A percentile compares a stretch with the other conserved stretches of the same genome.
These are phyloP conservation scores for Drosophila pseudotakahashii DNA, from an alignment of 2,888 invertebrate species.

Conservation along the genomic window DNA sequence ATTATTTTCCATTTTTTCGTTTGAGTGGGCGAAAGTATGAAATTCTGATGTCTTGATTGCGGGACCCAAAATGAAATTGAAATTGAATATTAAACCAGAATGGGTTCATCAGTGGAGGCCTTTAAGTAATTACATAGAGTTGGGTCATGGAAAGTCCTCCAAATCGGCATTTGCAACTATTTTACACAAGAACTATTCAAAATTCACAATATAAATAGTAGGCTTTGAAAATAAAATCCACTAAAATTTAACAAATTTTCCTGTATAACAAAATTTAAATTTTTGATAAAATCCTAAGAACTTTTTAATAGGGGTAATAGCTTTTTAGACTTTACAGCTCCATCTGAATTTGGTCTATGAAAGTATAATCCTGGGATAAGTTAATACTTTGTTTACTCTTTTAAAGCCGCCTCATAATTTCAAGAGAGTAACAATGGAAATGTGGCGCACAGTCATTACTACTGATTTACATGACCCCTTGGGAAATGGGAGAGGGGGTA, in stretches of 20 bases:
- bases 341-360: not conserved
- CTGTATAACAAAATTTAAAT: too few relatives aligned
- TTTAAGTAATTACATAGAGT: constrained; percentile 4
- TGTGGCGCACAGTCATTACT: constrained; percentile 13
- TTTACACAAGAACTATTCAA: too few relatives aligned
- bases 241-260: too few relatives aligned
- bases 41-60: constrained; percentile 39
- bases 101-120: constrained; percentile 5
- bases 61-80: constrained; percentile 25
- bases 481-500: not conserved
- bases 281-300: not conserved
- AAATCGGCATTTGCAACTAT: too few relatives aligned
- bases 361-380: not conserved
- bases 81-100: constrained; percentile 33
- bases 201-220: not conserved
- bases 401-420: constrained; percentile 16
- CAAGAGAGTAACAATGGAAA: not conserved
- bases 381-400: constrained; percentile 1
- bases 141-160: too few relatives aligned
- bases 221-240: not conserved
- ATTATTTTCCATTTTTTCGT: constrained; percentile 44
- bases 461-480: constrained; percentile 19
- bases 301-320: not conserved
- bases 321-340: too few relatives aligned
- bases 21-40: constrained; percentile 16